Evolutionary conservation across 2,797 vertebrate species (phyloP).

Genomic region (Arnoldichthys spilopterus): DNA sequence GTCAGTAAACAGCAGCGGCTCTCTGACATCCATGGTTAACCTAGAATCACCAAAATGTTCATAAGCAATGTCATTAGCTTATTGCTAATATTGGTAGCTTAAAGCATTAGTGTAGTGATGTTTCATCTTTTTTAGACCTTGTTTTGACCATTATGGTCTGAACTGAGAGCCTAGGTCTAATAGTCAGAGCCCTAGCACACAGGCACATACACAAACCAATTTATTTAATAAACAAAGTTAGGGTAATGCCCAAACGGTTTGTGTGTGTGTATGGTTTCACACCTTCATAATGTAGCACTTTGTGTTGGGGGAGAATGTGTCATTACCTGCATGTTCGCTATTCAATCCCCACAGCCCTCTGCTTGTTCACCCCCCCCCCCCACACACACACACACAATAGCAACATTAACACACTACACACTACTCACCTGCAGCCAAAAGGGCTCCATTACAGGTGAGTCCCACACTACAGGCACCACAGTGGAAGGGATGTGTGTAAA

Average conservation of each 20-base stretch:
- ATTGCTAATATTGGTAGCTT: too few species aligned
- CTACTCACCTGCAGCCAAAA: slow-evolving; percentile 78
- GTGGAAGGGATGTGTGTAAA: slow-evolving; percentile 35
- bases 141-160: too few species aligned
- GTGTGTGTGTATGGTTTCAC: slow-evolving; percentile 33
- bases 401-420: slow-evolving; percentile 49
- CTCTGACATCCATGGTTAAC: too few species aligned
- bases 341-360: slow-evolving; percentile 76
- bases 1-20: too few species aligned
- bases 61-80: too few species aligned
- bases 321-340: slow-evolving; percentile 81
- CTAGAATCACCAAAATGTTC: too few species aligned
- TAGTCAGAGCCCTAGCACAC: background rate
- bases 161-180: too few species aligned
- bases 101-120: too few species aligned
- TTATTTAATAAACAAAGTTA: too few species aligned
- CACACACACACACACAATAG: slow-evolving; percentile 25
- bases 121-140: too few species aligned
- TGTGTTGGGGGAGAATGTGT: slow-evolving; percentile 72
- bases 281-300: slow-evolving; percentile 73
- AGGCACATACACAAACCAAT: background rate
- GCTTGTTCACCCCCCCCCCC: slow-evolving; percentile 75
- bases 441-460: slow-evolving; percentile 78
- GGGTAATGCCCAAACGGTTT: slow-evolving; percentile 14
- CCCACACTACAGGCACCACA: slow-evolving; percentile 61